Evolutionary conservation across 2,888 invertebrate species (phyloP).

Genomic region (Ophonus ardosiacus): DNA sequence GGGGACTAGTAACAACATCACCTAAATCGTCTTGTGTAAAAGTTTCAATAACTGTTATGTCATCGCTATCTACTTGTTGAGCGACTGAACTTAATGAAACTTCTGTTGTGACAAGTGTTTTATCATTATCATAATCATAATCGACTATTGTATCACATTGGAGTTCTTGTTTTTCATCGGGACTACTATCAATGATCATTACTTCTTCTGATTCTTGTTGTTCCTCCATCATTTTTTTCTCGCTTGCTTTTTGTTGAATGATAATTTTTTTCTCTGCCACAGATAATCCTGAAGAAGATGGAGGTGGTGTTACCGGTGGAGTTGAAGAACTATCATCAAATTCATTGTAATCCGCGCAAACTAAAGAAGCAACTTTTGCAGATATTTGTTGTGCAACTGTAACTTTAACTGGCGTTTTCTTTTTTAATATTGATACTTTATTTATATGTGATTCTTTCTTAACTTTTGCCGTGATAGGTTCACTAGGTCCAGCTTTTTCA

Average conservation of each 20-base stretch:
- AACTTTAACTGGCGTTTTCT: constrained; percentile 75
- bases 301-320: constrained; percentile 78
- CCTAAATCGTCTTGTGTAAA: constrained; percentile 77
- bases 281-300: constrained; percentile 65
- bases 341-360: constrained; percentile 80
- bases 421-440: constrained; percentile 81
- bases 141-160: constrained; percentile 78
- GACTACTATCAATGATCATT: constrained; percentile 69
- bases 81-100: constrained; percentile 80
- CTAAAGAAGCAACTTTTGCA: constrained; percentile 77
- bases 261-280: constrained; percentile 68
- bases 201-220: constrained; percentile 69
- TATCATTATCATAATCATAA: constrained; percentile 80
- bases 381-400: constrained; percentile 72
- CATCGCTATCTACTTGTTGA: constrained; percentile 79
- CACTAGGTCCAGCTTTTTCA: constrained; percentile 66
- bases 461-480: constrained; percentile 68
- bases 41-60: constrained; percentile 79
- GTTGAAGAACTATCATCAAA: constrained; percentile 80
- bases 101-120: constrained; percentile 79
- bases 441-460: constrained; percentile 76
- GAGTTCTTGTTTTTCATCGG: constrained; percentile 74
- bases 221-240: constrained; percentile 69
- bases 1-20: constrained; percentile 81
- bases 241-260: constrained; percentile 68